Evolutionary conservation across 2,888 invertebrate species (phyloP), one percentile per base, ranked within the genome.

Genomic region (Eupithecia inturbata): DNA sequence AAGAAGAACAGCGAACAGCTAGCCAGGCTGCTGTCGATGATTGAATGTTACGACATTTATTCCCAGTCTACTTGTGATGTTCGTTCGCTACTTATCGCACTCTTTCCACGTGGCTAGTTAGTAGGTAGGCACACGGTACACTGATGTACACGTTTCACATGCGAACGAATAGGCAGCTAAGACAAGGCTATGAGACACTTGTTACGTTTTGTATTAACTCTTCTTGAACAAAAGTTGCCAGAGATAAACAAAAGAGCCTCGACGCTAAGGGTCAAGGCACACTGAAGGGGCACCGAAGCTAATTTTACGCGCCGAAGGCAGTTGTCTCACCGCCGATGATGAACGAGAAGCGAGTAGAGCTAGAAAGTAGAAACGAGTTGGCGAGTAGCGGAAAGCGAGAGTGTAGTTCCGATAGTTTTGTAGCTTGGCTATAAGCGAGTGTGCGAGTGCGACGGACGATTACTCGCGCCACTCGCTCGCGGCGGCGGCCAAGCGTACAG

Each of bases 51-150:
- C n/a, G 19, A 26, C 16, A 16, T 39, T 19, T 66, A 66, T 66
- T 66, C 66, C 66, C 36, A 39, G 36, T 33, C 57, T 74, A 67
- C 69, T 68, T 66, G 73, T 41, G 22, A 70, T 64, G 70, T 74
- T 78, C 75, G 77, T 75, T 78, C 83, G 74, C 81, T 70, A 41
- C 77, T 78, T 79, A 71, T 60, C 80, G 75, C 84, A 74, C 81
- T 71, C 79, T 74, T 73, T 78, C 39, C 62, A 33, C 71, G 69
- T 22, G 57, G 26, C 26, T 57, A 57, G 26, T 22, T 72, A 63
- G 72, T 71, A 70, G 62, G 72, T 68, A 72, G 67, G 69, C 71
- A 72, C 72, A 64, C 28, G n/a, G 36, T 53, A 67, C 63, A 70
- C 71, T 45, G 9, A 33, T 12, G 31, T 74, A 69, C 45, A 67